Conservation (phyloP, 2,113 vertebrate species). For the Oncorhynchus mykiss region DNA sequence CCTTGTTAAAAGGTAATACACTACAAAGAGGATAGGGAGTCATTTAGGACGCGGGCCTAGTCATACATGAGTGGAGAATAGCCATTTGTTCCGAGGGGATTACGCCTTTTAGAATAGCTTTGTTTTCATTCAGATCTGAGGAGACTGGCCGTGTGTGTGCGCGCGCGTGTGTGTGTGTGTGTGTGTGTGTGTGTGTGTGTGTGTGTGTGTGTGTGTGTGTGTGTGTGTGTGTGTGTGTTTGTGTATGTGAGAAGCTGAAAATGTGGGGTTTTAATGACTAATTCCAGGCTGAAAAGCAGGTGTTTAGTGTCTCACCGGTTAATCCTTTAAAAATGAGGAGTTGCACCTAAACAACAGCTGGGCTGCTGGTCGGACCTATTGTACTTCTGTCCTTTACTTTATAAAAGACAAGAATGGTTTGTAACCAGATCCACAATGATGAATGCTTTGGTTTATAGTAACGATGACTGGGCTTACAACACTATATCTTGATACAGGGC, state of each 20-base stretch:
- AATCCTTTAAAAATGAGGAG: slow-evolving; percentile 70
- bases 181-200: no score
- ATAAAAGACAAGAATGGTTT: slow-evolving; percentile 49
- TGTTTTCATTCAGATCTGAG: slow-evolving; percentile 63
- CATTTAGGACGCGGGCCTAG: background rate
- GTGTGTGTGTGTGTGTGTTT: slow-evolving; percentile 6
- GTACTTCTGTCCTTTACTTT: slow-evolving; percentile 39
- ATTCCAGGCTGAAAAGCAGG: slow-evolving; percentile 74
- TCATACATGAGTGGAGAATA: slow-evolving; percentile 65
- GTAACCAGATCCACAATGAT: slow-evolving; percentile 37
- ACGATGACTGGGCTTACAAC: background rate
- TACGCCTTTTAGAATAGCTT: slow-evolving; percentile 63
- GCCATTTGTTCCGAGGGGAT: slow-evolving; percentile 68
- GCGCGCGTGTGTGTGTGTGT: slow-evolving; percentile 14
- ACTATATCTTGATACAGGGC: background rate
- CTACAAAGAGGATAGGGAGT: no score
- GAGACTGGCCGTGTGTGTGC: slow-evolving; percentile 29
- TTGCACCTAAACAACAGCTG: slow-evolving; percentile 59
- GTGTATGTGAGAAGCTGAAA: slow-evolving; percentile 17
- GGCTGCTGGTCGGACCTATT: slow-evolving; percentile 50
- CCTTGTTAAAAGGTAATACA: no score
- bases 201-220: no score
- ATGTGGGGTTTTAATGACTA: slow-evolving; percentile 69
- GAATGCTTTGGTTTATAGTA: slow-evolving; percentile 18
- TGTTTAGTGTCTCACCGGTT: slow-evolving; percentile 72